A percentile compares a stretch with the other conserved stretches of the same genome.
Evolutionary conservation across 2,113 vertebrate species (phyloP).

Genomic region (Ophthalmolycus amberensis): DNA sequence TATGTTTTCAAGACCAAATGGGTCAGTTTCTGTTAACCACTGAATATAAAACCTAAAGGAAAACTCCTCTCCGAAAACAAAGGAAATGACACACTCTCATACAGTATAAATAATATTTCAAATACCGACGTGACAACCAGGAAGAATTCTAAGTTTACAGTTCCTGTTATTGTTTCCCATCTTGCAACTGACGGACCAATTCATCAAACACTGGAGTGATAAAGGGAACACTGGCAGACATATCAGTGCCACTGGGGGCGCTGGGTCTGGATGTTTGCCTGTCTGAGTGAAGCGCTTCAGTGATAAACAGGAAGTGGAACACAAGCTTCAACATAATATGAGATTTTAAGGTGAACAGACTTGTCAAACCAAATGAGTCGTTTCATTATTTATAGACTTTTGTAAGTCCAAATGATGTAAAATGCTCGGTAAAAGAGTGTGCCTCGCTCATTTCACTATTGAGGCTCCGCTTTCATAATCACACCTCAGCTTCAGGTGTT

Average conservation of each 20-base stretch:
- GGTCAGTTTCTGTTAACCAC: constrained; percentile 18
- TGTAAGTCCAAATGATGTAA: not conserved
- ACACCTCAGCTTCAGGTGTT: constrained; percentile 75
- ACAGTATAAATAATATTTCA: constrained; percentile 72
- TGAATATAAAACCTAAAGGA: constrained; percentile 16
- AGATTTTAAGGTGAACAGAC: constrained; percentile 15
- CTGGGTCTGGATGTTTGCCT: constrained; percentile 69
- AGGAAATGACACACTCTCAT: constrained; percentile 59
- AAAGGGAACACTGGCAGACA: constrained; percentile 76
- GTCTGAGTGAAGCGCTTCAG: constrained; percentile 41
- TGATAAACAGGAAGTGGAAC: constrained; percentile 79
- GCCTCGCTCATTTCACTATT: not conserved
- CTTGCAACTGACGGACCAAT: constrained; percentile 74
- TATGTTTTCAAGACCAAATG: constrained; percentile 6
- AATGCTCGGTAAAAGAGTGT: not conserved
- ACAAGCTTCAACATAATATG: constrained; percentile 33
- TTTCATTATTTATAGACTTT: not conserved
- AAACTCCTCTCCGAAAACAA: constrained; percentile 55
- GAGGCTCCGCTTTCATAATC: constrained; percentile 15
- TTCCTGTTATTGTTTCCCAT: constrained; percentile 87
- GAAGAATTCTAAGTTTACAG: constrained; percentile 79
- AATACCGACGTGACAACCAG: constrained; percentile 70
- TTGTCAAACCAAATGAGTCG: not conserved
- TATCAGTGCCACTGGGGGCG: constrained; percentile 70
- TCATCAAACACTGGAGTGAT: constrained; percentile 76